Evolutionary conservation across 1,140 invertebrate genomes (phyloP).

Genomic region (Sarcophaga bullata): DNA sequence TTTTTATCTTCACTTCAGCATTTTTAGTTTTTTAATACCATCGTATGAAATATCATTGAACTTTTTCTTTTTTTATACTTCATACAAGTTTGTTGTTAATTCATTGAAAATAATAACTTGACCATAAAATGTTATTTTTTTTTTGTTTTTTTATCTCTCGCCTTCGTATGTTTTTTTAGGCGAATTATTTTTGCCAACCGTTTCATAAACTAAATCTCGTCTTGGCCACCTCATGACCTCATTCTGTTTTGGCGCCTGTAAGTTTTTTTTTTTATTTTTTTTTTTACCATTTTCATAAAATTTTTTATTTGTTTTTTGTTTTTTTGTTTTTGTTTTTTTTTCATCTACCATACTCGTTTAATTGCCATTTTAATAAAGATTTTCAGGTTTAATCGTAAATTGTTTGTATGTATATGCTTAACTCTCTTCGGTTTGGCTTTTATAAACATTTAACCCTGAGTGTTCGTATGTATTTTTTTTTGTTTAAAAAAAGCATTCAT

Average conservation of each 20-base stretch:
- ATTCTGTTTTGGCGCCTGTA: neutral
- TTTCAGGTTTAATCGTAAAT: neutral
- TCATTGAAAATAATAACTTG: constrained; percentile 13
- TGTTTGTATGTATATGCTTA: neutral
- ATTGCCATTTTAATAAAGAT: constrained; percentile 4
- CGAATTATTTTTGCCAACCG: neutral
- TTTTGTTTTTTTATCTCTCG: too few species aligned
- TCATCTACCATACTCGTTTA: neutral
- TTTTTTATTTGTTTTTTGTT: neutral
- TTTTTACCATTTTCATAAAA: too few species aligned
- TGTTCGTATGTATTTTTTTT: too few species aligned
- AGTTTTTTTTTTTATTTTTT: neutral
- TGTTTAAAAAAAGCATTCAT: too few species aligned
- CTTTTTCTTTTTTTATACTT: too few species aligned
- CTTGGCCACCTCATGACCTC: neutral
- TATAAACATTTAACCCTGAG: too few species aligned
- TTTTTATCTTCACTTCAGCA: neutral
- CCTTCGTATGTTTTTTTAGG: neutral
- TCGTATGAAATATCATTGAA: neutral
- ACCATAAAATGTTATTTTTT: neutral
- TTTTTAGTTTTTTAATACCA: too few species aligned
- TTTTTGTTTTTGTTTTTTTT: neutral
- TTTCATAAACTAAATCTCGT: neutral
- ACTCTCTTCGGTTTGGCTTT: too few species aligned
- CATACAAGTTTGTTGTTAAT: neutral